Base-by-base conservation (phyloP, 2,888 invertebrate genomes). In the Tuberolachnus salignus region DNA sequence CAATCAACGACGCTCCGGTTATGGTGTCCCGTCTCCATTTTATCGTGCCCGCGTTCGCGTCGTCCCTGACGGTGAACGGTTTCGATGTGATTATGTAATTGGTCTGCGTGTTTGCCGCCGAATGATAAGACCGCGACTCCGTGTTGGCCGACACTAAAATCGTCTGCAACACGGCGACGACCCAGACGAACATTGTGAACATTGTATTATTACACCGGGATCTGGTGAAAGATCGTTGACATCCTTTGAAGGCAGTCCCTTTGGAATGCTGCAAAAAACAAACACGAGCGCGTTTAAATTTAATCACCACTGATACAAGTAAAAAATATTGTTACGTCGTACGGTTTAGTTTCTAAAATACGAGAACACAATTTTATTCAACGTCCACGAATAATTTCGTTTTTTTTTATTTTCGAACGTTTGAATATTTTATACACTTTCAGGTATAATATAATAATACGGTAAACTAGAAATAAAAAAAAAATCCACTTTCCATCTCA, bases 31-130 rank as follows among this genome's bases (percentile, higher is more conserved):
- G 78, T 19, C 78, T 78, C 78, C 78, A 78, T 69, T 78, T 78
- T 49, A 78, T 78, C 9, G 67, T 69, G 0, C 78, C 78, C 16
- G 78, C 67, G 16, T 78, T 78, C 42, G 67, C 78, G 10, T 78
- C 78, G 21, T 78, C 78, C 9, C 67, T 49, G 11, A 81, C 81
- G 11, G 81, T 82, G 23, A 81, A 81, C 51, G 81, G 81, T 19
- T 81, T 80, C 16, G 81, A 81, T 11, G 81, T 81, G 23, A 80
- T 81, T 23, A 81, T 71, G 23, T 81, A 81, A 53, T 81, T 81
- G n/a, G 81, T 74, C n/a, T 80, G 71, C 21, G 80, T 21, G 23
- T 64, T 64, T 6, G 59, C 55, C 16, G 78, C 23, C 8, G 78
- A 67, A 1, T 69, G 69, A 16, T 67, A 69, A 13, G 78, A 34